A percentile compares a stretch with the other conserved stretches of the same genome.
Evolutionary conservation across 2,113 vertebrate genomes (phyloP).

Genomic region (Microcebus griseorufus): DNA sequence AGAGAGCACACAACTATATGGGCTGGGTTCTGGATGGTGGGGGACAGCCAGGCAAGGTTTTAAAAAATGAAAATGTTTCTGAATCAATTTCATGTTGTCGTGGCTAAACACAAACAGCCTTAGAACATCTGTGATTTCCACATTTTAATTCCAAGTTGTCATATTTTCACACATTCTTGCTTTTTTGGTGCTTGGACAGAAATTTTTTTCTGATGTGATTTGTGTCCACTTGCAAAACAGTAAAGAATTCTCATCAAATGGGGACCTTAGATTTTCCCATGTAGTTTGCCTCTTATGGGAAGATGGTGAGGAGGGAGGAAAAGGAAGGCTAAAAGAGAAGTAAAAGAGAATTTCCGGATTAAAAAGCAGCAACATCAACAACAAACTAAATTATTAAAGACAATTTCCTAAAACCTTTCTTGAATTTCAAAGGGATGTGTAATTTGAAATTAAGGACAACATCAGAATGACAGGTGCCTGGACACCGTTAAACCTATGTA

Average conservation of each 20-base stretch:
- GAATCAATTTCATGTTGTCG: slow-evolving; percentile 39
- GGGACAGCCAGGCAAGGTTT: not conserved
- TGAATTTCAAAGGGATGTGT: not conserved
- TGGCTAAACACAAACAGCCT: slow-evolving; percentile 70
- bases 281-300: not conserved
- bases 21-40: not conserved
- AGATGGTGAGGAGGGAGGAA: not conserved
- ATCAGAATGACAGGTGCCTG: not conserved
- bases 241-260: slow-evolving; percentile 47
- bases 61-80: not conserved
- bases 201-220: slow-evolving; percentile 74
- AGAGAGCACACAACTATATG: not conserved
- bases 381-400: not conserved
- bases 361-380: not conserved
- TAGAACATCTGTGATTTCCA: slow-evolving; percentile 71
- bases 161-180: slow-evolving; percentile 80
- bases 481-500: not conserved
- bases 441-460: not conserved
- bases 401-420: not conserved
- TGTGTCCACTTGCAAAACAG: slow-evolving; percentile 56
- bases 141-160: slow-evolving; percentile 65
- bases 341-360: not conserved
- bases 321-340: not conserved
- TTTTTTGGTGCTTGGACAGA: slow-evolving; percentile 58
- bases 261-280: not conserved